phyloP scores from a whole-genome alignment of 23 tunicate species.

The Ciona savignyi region DNA sequence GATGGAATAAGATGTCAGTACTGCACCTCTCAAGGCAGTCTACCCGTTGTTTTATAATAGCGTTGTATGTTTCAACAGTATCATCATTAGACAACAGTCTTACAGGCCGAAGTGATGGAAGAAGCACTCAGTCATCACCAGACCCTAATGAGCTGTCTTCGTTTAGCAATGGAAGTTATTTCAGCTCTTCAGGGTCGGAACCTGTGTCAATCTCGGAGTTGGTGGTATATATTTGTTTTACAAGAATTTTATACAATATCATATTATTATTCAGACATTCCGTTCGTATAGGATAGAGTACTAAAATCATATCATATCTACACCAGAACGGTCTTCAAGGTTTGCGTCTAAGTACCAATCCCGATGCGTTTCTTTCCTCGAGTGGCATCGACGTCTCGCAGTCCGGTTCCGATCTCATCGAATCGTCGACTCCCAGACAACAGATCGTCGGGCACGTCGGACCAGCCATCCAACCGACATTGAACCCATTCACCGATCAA shows the following conservation, averaged over 20 bases:
- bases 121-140: conserved; percentile 77
- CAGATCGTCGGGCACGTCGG: conserved; percentile 7
- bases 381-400: conserved; percentile 25
- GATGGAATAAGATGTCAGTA: not conserved
- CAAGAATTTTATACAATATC: too few relatives aligned
- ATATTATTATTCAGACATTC: too few relatives aligned
- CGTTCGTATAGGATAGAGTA: too few relatives aligned
- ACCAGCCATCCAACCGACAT: conserved; percentile 7
- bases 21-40: not conserved
- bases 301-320: too few relatives aligned
- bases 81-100: not conserved
- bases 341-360: conserved; percentile 49
- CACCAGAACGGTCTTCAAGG: conserved; percentile 72
- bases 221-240: conserved; percentile 68
- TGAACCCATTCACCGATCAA: conserved; percentile 59
- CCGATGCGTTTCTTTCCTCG: conserved; percentile 14
- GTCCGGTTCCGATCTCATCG: conserved; percentile 5
- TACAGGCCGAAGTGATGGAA: conserved; percentile 79
- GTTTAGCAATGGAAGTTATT: conserved; percentile 34
- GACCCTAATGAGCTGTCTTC: conserved; percentile 28
- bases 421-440: conserved; percentile 44
- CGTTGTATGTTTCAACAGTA: not conserved
- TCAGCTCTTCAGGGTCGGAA: conserved; percentile 67
- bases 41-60: too few relatives aligned
- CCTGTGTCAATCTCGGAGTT: conserved; percentile 76